Percentiles rank a stretch among this genome's conserved stretches.
phyloP scores from a whole-genome alignment of 2,797 vertebrate species.

The Naso thynnoides region DNA sequence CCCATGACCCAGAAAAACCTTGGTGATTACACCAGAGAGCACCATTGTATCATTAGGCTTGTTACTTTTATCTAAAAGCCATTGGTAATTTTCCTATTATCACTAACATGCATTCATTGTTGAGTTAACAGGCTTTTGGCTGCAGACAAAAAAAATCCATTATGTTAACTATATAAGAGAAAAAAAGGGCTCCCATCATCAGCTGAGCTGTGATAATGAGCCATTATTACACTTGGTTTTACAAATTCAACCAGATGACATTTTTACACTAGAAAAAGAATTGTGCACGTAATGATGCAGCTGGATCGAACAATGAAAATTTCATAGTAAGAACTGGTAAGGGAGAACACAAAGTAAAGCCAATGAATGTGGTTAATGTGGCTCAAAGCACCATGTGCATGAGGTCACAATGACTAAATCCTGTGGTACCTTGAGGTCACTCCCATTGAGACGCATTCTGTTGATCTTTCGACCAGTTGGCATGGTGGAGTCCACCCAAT shows the following conservation, averaged over 20 bases:
- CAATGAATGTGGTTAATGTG: slow-evolving; percentile 19
- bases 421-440: slow-evolving; percentile 92
- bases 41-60: slow-evolving; percentile 25
- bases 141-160: slow-evolving; percentile 40
- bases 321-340: not conserved
- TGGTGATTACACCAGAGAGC: slow-evolving; percentile 47
- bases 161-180: slow-evolving; percentile 41
- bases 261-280: slow-evolving; percentile 6
- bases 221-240: slow-evolving; percentile 7
- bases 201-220: slow-evolving; percentile 39
- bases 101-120: slow-evolving; percentile 23
- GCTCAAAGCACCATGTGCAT: slow-evolving; percentile 15
- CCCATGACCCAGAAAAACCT: slow-evolving; percentile 53
- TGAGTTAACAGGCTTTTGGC: slow-evolving; percentile 32
- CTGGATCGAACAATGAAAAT: not conserved
- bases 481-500: slow-evolving; percentile 98
- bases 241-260: slow-evolving; percentile 9
- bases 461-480: slow-evolving; percentile 97
- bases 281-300: slow-evolving; percentile 8
- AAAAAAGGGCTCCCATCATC: slow-evolving; percentile 40
- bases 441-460: slow-evolving; percentile 96
- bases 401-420: slow-evolving; percentile 5
- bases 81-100: slow-evolving; percentile 36
- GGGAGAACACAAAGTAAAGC: slow-evolving; percentile 11
- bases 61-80: slow-evolving; percentile 45